Percentiles rank a stretch among this genome's conserved stretches.
Evolutionary conservation across 2,113 vertebrate genomes (phyloP).

Genomic region (Puntigrus tetrazona): DNA sequence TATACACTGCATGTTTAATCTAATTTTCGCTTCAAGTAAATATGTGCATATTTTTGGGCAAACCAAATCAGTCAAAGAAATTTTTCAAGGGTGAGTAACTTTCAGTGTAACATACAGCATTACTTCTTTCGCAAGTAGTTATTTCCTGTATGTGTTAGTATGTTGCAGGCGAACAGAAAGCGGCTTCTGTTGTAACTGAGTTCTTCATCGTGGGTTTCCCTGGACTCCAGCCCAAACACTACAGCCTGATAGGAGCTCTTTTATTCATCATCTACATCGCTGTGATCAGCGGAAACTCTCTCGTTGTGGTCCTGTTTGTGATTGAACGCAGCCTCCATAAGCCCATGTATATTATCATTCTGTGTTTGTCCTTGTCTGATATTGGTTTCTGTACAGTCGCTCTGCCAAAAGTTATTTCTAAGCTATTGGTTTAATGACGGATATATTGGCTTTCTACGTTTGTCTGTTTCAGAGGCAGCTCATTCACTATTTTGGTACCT

Average conservation of each 20-base stretch:
- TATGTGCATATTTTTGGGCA: not conserved
- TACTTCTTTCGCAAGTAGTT: not conserved
- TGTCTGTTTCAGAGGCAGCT: conserved; percentile 61
- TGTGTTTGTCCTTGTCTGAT: conserved; percentile 64
- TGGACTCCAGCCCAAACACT: conserved; percentile 51
- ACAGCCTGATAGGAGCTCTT: conserved; percentile 46
- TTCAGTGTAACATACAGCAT: not conserved
- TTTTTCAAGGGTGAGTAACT: not conserved
- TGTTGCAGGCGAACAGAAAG: conserved; percentile 51
- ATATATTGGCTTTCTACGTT: conserved; percentile 53
- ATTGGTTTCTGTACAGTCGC: conserved; percentile 59
- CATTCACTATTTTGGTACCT: conserved; percentile 62
- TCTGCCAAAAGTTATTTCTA: conserved; percentile 62
- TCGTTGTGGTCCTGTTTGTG: conserved; percentile 57
- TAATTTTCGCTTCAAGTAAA: not conserved
- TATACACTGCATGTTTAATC: not conserved
- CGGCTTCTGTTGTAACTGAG: conserved; percentile 28
- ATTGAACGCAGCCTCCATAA: conserved; percentile 61
- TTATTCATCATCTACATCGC: conserved; percentile 59
- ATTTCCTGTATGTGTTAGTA: conserved; percentile 35
- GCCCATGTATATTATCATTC: conserved; percentile 66
- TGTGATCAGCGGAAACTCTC: conserved; percentile 52
- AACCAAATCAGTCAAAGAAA: not conserved
- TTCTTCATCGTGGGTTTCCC: conserved; percentile 64
- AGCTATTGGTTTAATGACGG: conserved; percentile 61